Percentiles rank a stretch among this genome's conserved stretches.
Evolutionary conservation across 2,113 vertebrate genomes (phyloP).

Genomic region (Chitala chitala): DNA sequence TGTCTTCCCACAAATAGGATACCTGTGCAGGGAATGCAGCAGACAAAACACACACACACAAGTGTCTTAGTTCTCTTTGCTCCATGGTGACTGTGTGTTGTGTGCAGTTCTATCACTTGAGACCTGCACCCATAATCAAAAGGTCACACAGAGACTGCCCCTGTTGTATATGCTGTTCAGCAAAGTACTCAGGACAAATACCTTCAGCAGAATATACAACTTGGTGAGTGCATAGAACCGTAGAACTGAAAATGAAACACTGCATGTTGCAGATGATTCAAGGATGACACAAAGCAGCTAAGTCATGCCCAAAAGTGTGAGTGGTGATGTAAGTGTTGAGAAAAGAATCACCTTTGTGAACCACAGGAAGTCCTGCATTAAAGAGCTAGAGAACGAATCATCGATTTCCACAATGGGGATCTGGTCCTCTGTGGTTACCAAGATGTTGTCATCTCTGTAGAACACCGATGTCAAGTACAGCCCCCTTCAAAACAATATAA

Average conservation of each 20-base stretch:
- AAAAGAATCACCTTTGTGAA: slow-evolving; percentile 73
- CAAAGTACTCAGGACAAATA: no score
- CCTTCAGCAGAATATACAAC: no score
- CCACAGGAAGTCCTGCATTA: slow-evolving; percentile 88
- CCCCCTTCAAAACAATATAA: slow-evolving; percentile 55
- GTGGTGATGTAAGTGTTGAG: not conserved
- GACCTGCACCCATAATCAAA: not conserved
- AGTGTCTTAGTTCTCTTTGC: no score
- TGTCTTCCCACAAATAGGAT: slow-evolving; percentile 82
- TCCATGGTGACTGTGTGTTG: no score
- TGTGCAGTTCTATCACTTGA: not conserved
- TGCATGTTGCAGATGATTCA: not conserved
- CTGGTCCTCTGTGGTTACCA: slow-evolving; percentile 86
- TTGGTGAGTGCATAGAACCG: no score
- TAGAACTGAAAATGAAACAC: not conserved
- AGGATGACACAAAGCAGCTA: not conserved
- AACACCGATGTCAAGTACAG: slow-evolving; percentile 78
- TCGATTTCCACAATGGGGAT: slow-evolving; percentile 84
- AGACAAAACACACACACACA: not conserved
- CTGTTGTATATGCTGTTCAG: not conserved
- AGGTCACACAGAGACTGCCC: not conserved
- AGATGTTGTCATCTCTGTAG: slow-evolving; percentile 77
- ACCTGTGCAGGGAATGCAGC: slow-evolving; percentile 57
- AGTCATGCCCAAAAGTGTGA: not conserved
- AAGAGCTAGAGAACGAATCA: slow-evolving; percentile 78